Evolutionary conservation across 2,113 vertebrate species (phyloP).

Genomic region (Aegotheles bennettii): DNA sequence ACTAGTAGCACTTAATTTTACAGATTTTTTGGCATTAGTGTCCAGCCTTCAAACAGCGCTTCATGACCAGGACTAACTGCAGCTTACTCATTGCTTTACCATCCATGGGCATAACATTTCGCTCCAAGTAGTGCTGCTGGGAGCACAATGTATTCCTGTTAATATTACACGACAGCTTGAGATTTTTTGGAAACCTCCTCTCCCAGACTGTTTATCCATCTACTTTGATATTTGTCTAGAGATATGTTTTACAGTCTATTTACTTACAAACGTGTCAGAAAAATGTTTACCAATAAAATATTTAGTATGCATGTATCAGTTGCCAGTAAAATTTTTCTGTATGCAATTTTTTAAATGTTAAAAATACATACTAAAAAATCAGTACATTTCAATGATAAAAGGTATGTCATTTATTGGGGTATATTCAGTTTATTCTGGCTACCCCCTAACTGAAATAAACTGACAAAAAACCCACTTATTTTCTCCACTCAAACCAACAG

Average conservation of each 20-base stretch:
- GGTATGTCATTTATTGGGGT: neutral
- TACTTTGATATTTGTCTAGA: constrained; percentile 35
- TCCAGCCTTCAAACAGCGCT: neutral
- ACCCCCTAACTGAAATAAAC: neutral
- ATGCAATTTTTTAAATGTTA: neutral
- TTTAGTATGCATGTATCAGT: neutral
- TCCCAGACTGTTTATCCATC: constrained; percentile 37
- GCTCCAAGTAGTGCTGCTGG: constrained; percentile 30
- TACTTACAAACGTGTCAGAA: constrained; percentile 30
- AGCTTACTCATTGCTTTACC: constrained; percentile 65
- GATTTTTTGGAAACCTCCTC: constrained; percentile 39
- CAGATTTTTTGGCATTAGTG: neutral
- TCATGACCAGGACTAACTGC: neutral
- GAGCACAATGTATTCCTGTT: constrained; percentile 34
- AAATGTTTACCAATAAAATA: constrained; percentile 11
- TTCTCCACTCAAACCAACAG: neutral
- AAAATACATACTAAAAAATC: neutral
- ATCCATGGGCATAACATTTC: constrained; percentile 74
- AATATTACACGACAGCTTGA: constrained; percentile 23
- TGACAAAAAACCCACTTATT: neutral
- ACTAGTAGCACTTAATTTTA: neutral
- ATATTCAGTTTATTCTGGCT: neutral
- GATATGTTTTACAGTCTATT: constrained; percentile 32
- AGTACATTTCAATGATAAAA: neutral
- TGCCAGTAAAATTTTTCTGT: neutral